These are phyloP conservation scores for Chironomus striatipennis DNA, from an alignment of 1,140 invertebrate species.

Conservation along the genomic window DNA sequence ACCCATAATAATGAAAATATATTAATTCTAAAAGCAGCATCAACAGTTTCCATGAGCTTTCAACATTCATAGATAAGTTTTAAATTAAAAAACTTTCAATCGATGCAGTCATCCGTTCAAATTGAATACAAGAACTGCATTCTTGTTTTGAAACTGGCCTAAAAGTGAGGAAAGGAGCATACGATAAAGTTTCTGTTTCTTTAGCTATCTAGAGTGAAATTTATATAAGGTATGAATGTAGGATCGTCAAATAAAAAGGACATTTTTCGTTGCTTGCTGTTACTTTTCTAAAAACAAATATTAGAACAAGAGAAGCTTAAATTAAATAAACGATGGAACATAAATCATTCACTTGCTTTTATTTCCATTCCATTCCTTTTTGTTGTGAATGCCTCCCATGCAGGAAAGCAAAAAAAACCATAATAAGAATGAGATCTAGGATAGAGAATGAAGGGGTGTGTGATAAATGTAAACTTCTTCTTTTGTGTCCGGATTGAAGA, in stretches of 20 bases:
- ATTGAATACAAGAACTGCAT: too few relatives aligned
- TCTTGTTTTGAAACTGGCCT: too few relatives aligned
- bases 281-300: neutral
- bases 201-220: too few relatives aligned
- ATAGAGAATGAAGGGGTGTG: neutral
- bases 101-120: too few relatives aligned
- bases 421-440: neutral
- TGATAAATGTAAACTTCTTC: conserved; percentile 3
- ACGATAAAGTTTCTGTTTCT: too few relatives aligned
- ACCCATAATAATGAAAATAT: too few relatives aligned
- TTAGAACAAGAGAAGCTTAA: conserved; percentile 2
- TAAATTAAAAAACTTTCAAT: too few relatives aligned
- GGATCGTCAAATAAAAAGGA: neutral
- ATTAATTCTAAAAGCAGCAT: too few relatives aligned
- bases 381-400: neutral
- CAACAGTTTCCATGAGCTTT: too few relatives aligned
- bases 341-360: neutral
- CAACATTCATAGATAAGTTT: too few relatives aligned
- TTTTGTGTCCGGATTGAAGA: neutral
- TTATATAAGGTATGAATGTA: too few relatives aligned
- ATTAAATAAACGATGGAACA: conserved; percentile 14
- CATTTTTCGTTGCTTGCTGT: neutral
- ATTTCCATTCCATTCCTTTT: neutral
- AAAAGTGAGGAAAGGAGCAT: too few relatives aligned
- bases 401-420: neutral